phyloP scores from a whole-genome alignment of 1,140 invertebrate genomes.

The Melanaphis sacchari region DNA sequence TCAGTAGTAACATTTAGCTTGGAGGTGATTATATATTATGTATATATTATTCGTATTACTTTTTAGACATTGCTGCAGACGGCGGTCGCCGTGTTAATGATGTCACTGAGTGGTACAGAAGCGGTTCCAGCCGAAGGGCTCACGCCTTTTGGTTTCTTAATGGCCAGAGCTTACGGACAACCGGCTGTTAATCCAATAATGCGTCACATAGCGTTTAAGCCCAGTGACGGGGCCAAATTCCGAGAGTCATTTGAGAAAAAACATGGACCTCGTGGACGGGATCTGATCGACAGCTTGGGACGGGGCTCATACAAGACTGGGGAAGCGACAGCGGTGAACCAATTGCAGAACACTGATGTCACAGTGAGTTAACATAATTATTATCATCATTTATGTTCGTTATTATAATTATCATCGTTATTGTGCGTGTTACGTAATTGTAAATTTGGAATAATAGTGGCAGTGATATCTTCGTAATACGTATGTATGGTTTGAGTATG shows the following conservation, averaged over 20 bases:
- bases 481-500: too few relatives aligned
- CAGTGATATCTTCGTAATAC: too few relatives aligned
- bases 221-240: constrained; percentile 58
- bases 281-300: constrained; percentile 59
- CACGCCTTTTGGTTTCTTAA: constrained; percentile 53
- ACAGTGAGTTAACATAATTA: too few relatives aligned
- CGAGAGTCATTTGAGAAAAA: constrained; percentile 59
- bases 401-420: neutral
- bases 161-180: constrained; percentile 49
- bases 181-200: neutral
- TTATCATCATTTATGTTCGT: too few relatives aligned
- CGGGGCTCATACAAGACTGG: constrained; percentile 13
- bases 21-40: too few relatives aligned
- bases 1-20: too few relatives aligned
- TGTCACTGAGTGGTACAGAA: neutral
- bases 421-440: neutral
- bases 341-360: too few relatives aligned
- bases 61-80: neutral
- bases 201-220: constrained; percentile 59
- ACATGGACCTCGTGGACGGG: constrained; percentile 58
- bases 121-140: constrained; percentile 51
- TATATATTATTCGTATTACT: neutral
- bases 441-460: neutral
- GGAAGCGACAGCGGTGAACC: neutral
- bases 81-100: neutral